Base-by-base conservation (phyloP, 2,888 invertebrate genomes). In the Quadroppia sp. region DNA sequence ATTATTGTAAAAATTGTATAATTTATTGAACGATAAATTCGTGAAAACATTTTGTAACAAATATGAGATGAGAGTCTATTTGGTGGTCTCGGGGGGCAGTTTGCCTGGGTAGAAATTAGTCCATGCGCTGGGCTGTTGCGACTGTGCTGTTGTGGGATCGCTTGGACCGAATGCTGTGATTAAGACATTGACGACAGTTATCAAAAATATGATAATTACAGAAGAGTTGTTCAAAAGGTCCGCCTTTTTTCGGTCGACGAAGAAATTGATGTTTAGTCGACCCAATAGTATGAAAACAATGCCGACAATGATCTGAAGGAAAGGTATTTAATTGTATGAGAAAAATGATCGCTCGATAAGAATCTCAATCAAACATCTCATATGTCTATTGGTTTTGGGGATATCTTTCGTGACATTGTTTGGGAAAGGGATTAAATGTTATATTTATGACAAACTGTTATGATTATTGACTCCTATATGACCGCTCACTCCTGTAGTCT, bases 171-270 rank as follows among this genome's bases (percentile, higher is more conserved):
- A 78, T 17, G 78, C 78, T 32, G 77, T 75, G 25, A 78, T 77
- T 20, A 78, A 67, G 30, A 78, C 78, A 64, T 78, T 78, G 40
- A 77, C 76, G 17, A 78, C 77, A 17, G 79, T 79, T 13, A 79
- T 76, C 50, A 79, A 72, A 72, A 78, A 79, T 11, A 79, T 78
- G 23, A 78, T 25, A 40, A 79, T 77, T n/a, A 78, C 76, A n/a
- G 75, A 71, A 20, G 76, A 71, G 42, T 79, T 79, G 70, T 79
- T 79, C 11, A 77, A 74, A 30, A 77, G 61, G 40, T 79, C 78
- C 15, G 78, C 78, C 25, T 75, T 50, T 42, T 76, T 75, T 42
- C 78, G 77, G 53, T 79, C 77, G 53, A 76, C 76, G 42, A 74
- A 59, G 32, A 74, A 76, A 50, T 78, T 79, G 28, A 79, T 77